Evolutionary conservation across 2,113 vertebrate species (phyloP), one percentile per base, ranked within the genome.

Genomic region (Periophthalmus modestus): DNA sequence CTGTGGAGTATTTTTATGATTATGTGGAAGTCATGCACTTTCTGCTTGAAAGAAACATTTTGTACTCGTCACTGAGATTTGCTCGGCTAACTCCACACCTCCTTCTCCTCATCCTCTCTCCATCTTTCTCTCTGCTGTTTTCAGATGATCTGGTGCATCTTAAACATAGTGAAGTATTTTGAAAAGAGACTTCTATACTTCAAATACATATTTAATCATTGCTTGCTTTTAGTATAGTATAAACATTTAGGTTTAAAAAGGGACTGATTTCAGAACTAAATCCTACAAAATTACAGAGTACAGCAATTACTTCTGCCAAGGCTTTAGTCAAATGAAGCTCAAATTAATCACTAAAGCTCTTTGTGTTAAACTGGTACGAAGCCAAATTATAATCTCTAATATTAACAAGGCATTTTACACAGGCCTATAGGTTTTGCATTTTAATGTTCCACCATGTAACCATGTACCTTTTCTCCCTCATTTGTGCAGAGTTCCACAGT

Each of bases 111-210:
- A 43, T 43, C 39, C 67, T 77, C 59, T 78, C 66, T 15, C 14
- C 16, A 13, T 69, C 16, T 58, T 46, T 66, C 66, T 72, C 33
- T 72, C 23, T 46, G 33, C 71, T 85, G 77, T 57, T 58, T 78
- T 23, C 58, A 70, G 74, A 50, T 61, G 66, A 50, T 80, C 68
- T 18, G 66, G 34, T 2, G 15, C 59, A 47, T 72, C 62, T 71
- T 47, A 68, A 72, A 72, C 34, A 74, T 71, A 59, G 39, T 77
- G 36, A 85, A 61, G 69, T 79, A 65, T 81, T 69, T 72, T 81
- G 46, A 66, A 43, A 63, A 55, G 52, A 9, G 7, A n/a, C 7
- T 21, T 7, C 7, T n/a, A 2, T 9, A 21, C 19, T n/a, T 5
- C 52, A 55, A 21, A 54, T 7, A 21, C n/a, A 55, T 9, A 1